phyloP scores from a whole-genome alignment of 1,140 invertebrate species.

The Kradibia gibbosae region DNA sequence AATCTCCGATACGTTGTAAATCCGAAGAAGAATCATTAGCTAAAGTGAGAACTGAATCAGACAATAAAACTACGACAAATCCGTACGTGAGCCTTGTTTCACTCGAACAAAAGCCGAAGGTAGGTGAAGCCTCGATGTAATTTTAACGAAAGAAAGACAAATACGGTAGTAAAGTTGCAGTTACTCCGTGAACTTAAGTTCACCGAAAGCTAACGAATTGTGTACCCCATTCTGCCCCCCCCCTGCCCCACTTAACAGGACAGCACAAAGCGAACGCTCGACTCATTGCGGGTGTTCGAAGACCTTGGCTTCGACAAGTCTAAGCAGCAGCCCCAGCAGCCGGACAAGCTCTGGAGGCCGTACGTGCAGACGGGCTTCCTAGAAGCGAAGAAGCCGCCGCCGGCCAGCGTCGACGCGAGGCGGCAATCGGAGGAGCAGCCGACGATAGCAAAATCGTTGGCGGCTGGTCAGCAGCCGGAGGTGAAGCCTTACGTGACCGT shows the following conservation, averaged over 20 bases:
- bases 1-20: slow-evolving; percentile 53
- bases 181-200: too few species aligned
- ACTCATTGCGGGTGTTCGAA: slow-evolving; percentile 36
- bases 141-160: slow-evolving; percentile 5
- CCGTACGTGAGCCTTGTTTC: slow-evolving; percentile 61
- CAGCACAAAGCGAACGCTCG: slow-evolving; percentile 10
- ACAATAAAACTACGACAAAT: slow-evolving; percentile 51
- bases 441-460: slow-evolving; percentile 32
- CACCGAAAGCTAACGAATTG: too few species aligned
- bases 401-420: slow-evolving; percentile 39
- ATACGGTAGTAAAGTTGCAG: too few species aligned
- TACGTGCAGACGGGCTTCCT: slow-evolving; percentile 62
- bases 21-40: slow-evolving; percentile 54
- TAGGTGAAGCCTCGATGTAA: background rate
- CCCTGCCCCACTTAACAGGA: too few species aligned
- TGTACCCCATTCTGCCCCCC: too few species aligned
- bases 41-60: slow-evolving; percentile 49
- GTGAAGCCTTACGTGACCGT: slow-evolving; percentile 60
- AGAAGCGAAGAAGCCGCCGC: slow-evolving; percentile 48
- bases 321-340: slow-evolving; percentile 4
- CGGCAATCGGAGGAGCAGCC: background rate
- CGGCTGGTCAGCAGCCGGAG: slow-evolving; percentile 48
- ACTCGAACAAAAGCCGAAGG: slow-evolving; percentile 58
- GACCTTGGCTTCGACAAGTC: slow-evolving; percentile 36
- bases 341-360: slow-evolving; percentile 54